phyloP scores from a whole-genome alignment of 2,113 vertebrate genomes.

The Phalacrocorax aristotelis region DNA sequence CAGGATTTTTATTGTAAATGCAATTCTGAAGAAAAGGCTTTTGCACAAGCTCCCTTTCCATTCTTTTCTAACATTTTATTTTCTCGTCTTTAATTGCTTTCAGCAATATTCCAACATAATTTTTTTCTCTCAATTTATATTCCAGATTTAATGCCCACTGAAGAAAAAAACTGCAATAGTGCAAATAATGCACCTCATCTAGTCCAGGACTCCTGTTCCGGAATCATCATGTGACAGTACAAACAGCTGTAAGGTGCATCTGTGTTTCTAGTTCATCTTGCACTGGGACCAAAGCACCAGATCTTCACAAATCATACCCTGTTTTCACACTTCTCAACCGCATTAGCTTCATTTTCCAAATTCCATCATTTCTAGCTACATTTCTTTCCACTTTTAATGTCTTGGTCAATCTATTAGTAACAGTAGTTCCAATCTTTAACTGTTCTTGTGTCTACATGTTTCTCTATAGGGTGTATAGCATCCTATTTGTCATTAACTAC shows the following conservation, averaged over 20 bases:
- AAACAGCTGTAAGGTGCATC: not conserved
- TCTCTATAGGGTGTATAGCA: not conserved
- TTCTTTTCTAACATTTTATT: conserved; percentile 38
- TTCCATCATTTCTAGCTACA: not conserved
- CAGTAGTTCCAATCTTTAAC: not conserved
- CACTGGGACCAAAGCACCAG: not conserved
- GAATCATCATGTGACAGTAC: not conserved
- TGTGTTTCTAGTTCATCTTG: not conserved
- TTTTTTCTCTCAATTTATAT: conserved; percentile 12
- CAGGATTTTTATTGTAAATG: conserved; percentile 49
- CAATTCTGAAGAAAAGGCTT: conserved; percentile 39
- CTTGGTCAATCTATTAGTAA: not conserved
- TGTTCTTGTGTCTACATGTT: not conserved
- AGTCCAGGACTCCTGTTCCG: not conserved
- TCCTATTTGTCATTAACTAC: not conserved
- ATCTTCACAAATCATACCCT: conserved; percentile 27
- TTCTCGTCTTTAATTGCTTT: conserved; percentile 54
- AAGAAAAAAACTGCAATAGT: conserved; percentile 10
- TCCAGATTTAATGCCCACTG: not conserved
- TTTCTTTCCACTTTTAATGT: conserved; percentile 37
- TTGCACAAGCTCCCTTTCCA: conserved; percentile 4
- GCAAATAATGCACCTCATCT: conserved; percentile 6
- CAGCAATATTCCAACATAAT: conserved; percentile 39
- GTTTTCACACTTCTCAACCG: not conserved
- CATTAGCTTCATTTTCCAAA: conserved; percentile 48